Evolutionary conservation across 2,113 vertebrate species (phyloP).

Genomic region (Crotalus tigris): DNA sequence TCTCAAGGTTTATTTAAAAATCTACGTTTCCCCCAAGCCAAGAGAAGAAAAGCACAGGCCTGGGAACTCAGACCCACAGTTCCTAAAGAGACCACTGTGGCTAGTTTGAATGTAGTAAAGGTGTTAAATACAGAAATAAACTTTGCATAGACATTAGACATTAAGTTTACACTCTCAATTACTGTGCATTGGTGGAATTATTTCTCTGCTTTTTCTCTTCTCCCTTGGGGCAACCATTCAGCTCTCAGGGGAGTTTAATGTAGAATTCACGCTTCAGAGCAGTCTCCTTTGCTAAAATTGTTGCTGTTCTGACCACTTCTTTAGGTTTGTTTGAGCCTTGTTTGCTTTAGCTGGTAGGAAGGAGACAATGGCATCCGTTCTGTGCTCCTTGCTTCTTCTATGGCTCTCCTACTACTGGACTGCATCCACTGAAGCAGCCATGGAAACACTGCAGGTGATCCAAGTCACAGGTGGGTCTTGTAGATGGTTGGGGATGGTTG

Average conservation of each 20-base stretch:
- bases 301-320: not conserved
- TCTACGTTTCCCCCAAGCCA: not conserved
- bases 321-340: not conserved
- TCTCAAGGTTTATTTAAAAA: not conserved
- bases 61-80: not conserved
- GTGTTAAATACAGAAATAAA: not conserved
- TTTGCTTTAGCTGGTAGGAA: not conserved
- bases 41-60: not conserved
- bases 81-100: not conserved
- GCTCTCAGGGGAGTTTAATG: not conserved
- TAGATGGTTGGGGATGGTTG: not conserved
- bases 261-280: conserved; percentile 9
- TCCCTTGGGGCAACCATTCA: not conserved
- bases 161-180: not conserved
- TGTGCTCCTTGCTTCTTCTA: not conserved
- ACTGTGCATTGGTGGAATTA: not conserved
- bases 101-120: not conserved
- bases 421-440: not conserved
- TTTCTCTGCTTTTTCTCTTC: not conserved
- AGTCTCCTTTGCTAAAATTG: not conserved
- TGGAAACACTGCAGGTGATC: not conserved
- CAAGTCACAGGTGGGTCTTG: conserved; percentile 11
- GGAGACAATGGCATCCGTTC: not conserved
- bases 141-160: not conserved
- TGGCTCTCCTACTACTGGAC: not conserved